These are phyloP conservation scores for Oopsacas minuta DNA, from an alignment of 37 sponge, comb jelly and placozoan genomes.

Conservation along the genomic window DNA sequence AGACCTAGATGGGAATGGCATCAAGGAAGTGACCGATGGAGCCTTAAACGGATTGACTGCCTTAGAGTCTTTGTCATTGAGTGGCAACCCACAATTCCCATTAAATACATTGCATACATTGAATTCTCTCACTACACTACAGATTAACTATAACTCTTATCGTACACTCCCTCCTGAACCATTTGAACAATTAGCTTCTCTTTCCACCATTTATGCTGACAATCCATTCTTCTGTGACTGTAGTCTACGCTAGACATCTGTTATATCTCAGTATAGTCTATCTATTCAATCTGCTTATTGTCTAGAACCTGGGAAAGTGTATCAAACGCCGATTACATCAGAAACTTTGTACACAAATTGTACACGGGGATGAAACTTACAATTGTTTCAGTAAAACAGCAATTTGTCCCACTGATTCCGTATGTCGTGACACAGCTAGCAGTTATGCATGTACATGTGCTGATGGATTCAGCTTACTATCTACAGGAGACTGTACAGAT, in stretches of 20 bases:
- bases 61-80: not conserved
- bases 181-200: not conserved
- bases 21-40: not conserved
- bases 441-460: not conserved
- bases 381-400: not conserved
- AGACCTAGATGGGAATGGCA: constrained; percentile 2
- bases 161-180: not conserved
- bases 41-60: not conserved
- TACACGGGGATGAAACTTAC: not conserved
- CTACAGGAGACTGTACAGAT: not conserved
- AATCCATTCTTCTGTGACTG: constrained; percentile 19
- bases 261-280: not conserved
- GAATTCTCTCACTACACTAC: not conserved
- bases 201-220: not conserved
- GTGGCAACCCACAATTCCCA: constrained; percentile 1
- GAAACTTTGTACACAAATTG: not conserved
- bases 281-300: constrained; percentile 4
- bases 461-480: not conserved
- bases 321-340: not conserved
- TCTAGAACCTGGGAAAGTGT: not conserved
- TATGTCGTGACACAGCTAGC: not conserved
- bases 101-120: not conserved
- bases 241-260: constrained; percentile 1
- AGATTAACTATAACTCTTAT: not conserved
- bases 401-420: not conserved